Conservation (phyloP, 2,113 vertebrate species). For the Pongo abelii region DNA sequence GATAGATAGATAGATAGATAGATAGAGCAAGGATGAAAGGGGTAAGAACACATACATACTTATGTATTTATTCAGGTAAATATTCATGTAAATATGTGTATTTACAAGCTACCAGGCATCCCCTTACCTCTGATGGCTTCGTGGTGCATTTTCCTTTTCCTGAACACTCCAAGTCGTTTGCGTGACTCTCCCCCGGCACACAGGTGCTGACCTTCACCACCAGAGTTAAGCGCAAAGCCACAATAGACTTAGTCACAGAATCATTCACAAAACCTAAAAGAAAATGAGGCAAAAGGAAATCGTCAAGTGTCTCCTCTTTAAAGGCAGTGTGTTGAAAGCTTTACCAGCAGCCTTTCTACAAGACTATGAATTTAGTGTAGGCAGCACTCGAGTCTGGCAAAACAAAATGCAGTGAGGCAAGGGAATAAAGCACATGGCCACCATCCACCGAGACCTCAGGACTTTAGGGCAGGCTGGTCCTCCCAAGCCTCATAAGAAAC, state of each 20-base stretch:
- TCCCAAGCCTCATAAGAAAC: not conserved
- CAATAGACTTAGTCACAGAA: slow-evolving; percentile 88
- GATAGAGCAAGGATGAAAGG: not conserved
- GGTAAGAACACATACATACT: not conserved
- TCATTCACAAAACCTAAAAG: slow-evolving; percentile 88
- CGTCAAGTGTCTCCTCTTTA: not conserved
- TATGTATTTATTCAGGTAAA: not conserved
- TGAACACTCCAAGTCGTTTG: slow-evolving; percentile 88
- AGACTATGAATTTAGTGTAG: not conserved
- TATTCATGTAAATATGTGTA: not conserved
- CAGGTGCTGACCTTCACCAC: slow-evolving; percentile 94
- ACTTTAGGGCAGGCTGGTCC: too few species aligned
- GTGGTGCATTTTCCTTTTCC: slow-evolving; percentile 94
- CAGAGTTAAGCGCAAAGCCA: slow-evolving; percentile 92
- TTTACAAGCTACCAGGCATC: not conserved
- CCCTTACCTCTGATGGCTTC: slow-evolving; percentile 90
- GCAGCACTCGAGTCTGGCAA: not conserved
- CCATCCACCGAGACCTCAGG: not conserved
- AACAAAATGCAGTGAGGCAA: not conserved
- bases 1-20: not conserved
- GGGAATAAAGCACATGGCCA: fast-evolving
- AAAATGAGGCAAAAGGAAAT: not conserved
- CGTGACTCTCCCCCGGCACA: slow-evolving; percentile 83
- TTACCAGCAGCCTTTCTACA: not conserved
- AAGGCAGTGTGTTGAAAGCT: not conserved